Base-by-base conservation (phyloP, 2,113 vertebrate species). In the Scomber japonicus region DNA sequence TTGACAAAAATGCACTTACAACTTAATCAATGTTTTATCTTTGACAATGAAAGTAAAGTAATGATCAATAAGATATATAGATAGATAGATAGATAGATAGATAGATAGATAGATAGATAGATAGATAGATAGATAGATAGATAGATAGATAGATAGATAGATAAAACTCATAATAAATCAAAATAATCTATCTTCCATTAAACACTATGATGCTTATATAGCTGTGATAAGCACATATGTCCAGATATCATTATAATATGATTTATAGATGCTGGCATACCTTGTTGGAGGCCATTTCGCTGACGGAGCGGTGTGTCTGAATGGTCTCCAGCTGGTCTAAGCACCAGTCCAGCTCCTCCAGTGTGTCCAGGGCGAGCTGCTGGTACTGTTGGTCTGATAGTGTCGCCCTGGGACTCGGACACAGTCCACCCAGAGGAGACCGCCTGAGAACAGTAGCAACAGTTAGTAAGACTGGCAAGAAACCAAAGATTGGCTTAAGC, bases 341-440 rank as follows among this genome's bases (percentile, higher is more conserved):
- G 77, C 97, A 98, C 97, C 97, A 98, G 90, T 98, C 97, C 91
- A 98, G 93, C 89, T 98, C 97, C 35, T 97, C 97, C 93, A 98
- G 89, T 0, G 97, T 97, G 94, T 97, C 97, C 86, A 95, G 68
- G 0, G 95, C 97, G 48, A 98, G 91, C 85, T 95, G 96, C 93
- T 96, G 95, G 83, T 95, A 95, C 71, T 95, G 90, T 89, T 96
- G 96, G 81, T 98, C 97, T 92, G 94, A 83, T 0, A 95, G 86
- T 9, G 88, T 80, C 5, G 88, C 81, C 81, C 94, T 95, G 88
- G 94, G 93, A 67, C 90, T 88, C 0, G 92, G 56, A 2, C 91
- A 86, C 44, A 92, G 82, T 14, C 91, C 96, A 48, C 90, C 91
- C 70, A 94, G 75, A 0, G 95, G 91, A 0, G 91, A 91, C 83